Conservation (phyloP, 2,888 invertebrate species). For the Tinea semifulvella region DNA sequence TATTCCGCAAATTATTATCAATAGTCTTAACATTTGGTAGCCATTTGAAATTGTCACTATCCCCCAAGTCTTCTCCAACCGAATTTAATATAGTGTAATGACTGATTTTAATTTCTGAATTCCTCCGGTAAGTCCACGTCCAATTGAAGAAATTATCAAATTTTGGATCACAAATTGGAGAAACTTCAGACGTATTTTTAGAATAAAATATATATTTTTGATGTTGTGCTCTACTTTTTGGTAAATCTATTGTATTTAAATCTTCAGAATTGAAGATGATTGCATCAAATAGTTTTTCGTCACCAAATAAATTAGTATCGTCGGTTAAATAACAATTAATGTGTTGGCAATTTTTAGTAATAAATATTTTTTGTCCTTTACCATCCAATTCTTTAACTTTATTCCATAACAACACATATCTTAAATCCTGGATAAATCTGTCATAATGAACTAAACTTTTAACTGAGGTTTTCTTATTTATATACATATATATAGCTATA, state of each 20-base stretch:
- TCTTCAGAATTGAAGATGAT: conserved; percentile 36
- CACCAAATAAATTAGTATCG: conserved; percentile 29
- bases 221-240: conserved; percentile 27
- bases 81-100: not conserved
- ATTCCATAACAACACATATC: conserved; percentile 49
- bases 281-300: conserved; percentile 38
- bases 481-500: no score
- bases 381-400: conserved; percentile 24
- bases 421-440: conserved; percentile 41
- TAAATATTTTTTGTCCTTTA: conserved; percentile 36
- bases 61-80: not conserved
- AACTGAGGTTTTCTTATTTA: conserved; percentile 21
- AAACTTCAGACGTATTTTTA: conserved; percentile 34
- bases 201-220: conserved; percentile 49
- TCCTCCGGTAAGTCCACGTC: conserved; percentile 53
- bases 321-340: conserved; percentile 50
- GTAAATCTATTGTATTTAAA: conserved; percentile 25
- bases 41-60: conserved; percentile 23
- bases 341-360: conserved; percentile 40
- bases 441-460: conserved; percentile 12
- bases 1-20: conserved; percentile 23
- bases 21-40: conserved; percentile 28
- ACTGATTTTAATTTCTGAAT: conserved; percentile 18
- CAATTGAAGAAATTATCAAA: conserved; percentile 50
- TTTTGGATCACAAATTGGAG: conserved; percentile 35